Evolutionary conservation across 2,797 vertebrate genomes (phyloP), one percentile per base, ranked within the genome.

Genomic region (Acanthiza pusilla): DNA sequence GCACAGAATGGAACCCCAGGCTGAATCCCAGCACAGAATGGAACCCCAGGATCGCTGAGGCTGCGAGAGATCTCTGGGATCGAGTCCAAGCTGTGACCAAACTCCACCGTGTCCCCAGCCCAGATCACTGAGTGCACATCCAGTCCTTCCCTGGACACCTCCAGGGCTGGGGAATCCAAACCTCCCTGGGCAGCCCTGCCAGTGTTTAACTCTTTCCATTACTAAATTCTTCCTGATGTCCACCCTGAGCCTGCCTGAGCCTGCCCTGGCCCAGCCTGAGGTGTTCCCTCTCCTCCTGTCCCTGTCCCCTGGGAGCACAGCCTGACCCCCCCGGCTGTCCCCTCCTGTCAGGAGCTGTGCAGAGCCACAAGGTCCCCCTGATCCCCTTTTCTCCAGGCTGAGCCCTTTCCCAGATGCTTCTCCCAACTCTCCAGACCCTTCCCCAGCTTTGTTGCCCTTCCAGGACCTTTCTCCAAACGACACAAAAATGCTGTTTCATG

Each of bases 1-100:
- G 1, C 40, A 16, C 40, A 7, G 61, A 16, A 42, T 3, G 8
- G 29, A 43, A 63, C 43, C 21, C 61, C 21, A n/a, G n/a, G n/a
- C n/a, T n/a, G n/a, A n/a, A n/a, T n/a, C n/a, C n/a, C n/a, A n/a
- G 1, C 40, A 16, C 40, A 7, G 61, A 16, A 42, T 3, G 8
- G 29, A 43, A 63, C 43, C 21, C 61, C 21, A 23, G 61, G 61
- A 6, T 62, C 10, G 1, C 20, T 4, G 40, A 43, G 61, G 40
- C 11, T 63, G 61, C 29, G 14, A 63, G 40, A 32, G 29, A 42
- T 14, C 40, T 63, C 40, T 3, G 5, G 40, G 40, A 43, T 5
- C 12, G 38, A 38, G 38, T 38, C 38, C 38, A 38, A 38, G 9
- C 38, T 38, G 38, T 38, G 38, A 38, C 38, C 38, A 38, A 38